These are phyloP conservation scores for Halisarca cf. caerulea DNA, from an alignment of 37 sponge, comb jelly and placozoan species.

Conservation along the genomic window DNA sequence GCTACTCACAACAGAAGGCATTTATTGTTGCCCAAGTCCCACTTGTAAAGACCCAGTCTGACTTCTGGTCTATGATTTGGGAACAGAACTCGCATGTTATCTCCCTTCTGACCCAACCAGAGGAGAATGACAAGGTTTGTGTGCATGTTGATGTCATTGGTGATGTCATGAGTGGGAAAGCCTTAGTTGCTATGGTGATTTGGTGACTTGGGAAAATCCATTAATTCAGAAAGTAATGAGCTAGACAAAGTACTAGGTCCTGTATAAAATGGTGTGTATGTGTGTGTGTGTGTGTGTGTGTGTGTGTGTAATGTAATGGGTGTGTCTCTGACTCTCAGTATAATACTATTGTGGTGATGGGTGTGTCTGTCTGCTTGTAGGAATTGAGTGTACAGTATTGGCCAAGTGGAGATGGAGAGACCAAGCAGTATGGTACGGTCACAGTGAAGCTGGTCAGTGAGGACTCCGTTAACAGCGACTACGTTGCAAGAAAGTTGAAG, in stretches of 20 bases:
- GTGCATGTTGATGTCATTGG: neutral
- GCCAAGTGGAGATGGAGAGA: constrained; percentile 46
- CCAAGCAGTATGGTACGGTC: constrained; percentile 53
- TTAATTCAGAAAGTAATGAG: no score
- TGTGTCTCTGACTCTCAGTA: neutral
- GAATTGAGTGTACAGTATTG: constrained; percentile 79
- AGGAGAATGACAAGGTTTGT: constrained; percentile 60
- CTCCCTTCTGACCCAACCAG: constrained; percentile 65
- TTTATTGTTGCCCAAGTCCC: constrained; percentile 78
- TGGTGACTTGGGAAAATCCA: neutral
- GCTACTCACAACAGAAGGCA: constrained; percentile 68
- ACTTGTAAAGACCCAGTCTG: constrained; percentile 47
- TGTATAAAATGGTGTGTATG: neutral
- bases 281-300: neutral
- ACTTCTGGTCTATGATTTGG: constrained; percentile 81
- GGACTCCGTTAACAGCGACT: constrained; percentile 42
- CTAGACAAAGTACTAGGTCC: no score
- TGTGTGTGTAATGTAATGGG: neutral
- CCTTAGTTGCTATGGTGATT: neutral
- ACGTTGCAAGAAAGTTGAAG: constrained; percentile 72
- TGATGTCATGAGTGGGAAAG: neutral
- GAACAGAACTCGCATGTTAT: constrained; percentile 69
- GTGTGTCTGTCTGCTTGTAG: constrained; percentile 28
- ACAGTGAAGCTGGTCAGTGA: constrained; percentile 49
- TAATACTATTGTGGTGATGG: no score